phyloP scores from a whole-genome alignment of 2,888 invertebrate species.

The Leucozona laternaria region DNA sequence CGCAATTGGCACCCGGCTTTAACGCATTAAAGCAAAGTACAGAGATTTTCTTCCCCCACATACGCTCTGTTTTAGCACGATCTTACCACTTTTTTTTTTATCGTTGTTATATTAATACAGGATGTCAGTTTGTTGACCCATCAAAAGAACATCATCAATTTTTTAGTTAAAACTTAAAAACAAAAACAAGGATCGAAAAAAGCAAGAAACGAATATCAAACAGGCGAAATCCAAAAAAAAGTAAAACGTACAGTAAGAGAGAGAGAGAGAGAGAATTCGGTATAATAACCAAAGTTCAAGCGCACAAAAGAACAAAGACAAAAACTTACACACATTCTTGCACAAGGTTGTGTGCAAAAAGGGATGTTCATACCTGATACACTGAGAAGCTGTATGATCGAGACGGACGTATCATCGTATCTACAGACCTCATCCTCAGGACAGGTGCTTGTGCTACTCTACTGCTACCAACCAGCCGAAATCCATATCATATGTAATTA shows the following conservation, averaged over 20 bases:
- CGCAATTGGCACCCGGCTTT: background rate
- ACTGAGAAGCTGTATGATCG: constrained; percentile 97
- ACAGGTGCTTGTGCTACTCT: constrained; percentile 87
- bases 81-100: background rate
- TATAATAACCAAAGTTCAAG: background rate
- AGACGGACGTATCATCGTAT: constrained; percentile 97
- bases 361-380: constrained; percentile 96
- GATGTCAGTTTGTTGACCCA: constrained; percentile 50
- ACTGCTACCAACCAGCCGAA: constrained; percentile 80
- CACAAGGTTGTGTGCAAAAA: constrained; percentile 75
- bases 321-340: constrained; percentile 35
- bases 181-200: constrained; percentile 8
- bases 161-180: constrained; percentile 35
- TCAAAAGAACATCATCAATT: constrained; percentile 35
- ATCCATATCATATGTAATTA: constrained; percentile 81
- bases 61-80: background rate
- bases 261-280: background rate
- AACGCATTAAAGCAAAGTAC: background rate
- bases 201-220: background rate
- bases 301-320: constrained; percentile 8
- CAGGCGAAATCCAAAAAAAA: background rate
- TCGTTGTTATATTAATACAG: constrained; percentile 25
- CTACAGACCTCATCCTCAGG: constrained; percentile 97
- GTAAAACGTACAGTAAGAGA: background rate
- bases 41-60: background rate